These are phyloP conservation scores for Endomychus coccineus DNA, from an alignment of 2,888 invertebrate genomes.

Conservation along the genomic window DNA sequence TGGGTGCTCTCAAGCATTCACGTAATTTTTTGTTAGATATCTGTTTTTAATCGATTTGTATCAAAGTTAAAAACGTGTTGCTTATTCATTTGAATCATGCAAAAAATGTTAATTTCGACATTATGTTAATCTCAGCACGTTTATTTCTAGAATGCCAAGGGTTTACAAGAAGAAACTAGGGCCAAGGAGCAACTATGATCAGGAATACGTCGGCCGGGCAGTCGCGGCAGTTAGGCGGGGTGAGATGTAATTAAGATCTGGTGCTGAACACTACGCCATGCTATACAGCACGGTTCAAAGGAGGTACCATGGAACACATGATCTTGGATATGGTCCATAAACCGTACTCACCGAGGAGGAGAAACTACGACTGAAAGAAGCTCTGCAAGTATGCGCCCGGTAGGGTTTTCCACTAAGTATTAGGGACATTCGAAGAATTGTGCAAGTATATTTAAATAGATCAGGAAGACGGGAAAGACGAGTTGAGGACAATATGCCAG, in stretches of 20 bases:
- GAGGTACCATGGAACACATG: slow-evolving; percentile 2
- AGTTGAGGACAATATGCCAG: slow-evolving; percentile 8
- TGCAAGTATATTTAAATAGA: slow-evolving; percentile 10
- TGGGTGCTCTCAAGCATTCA: no score
- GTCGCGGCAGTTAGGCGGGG: slow-evolving; percentile 4
- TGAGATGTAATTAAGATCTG: slow-evolving; percentile 1
- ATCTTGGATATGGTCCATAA: slow-evolving; percentile 5
- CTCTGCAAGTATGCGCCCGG: slow-evolving; percentile 1
- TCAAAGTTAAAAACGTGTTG: no score
- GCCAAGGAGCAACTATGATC: no score
- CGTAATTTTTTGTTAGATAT: no score
- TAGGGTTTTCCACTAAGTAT: slow-evolving; percentile 7
- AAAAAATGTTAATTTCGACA: no score
- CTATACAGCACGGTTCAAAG: slow-evolving; percentile 4
- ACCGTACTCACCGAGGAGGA: slow-evolving; percentile 1
- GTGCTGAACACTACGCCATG: slow-evolving; percentile 6
- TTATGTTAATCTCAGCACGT: no score
- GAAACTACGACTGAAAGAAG: neutral
- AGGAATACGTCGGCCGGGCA: no score
- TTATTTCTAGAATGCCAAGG: no score
- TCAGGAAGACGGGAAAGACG: slow-evolving; percentile 5
- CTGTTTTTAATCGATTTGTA: no score
- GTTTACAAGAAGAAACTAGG: no score
- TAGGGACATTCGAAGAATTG: slow-evolving; percentile 1
- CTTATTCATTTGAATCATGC: no score